Conservation (phyloP, 2,888 invertebrate genomes). For the Cheilosia urbana region DNA sequence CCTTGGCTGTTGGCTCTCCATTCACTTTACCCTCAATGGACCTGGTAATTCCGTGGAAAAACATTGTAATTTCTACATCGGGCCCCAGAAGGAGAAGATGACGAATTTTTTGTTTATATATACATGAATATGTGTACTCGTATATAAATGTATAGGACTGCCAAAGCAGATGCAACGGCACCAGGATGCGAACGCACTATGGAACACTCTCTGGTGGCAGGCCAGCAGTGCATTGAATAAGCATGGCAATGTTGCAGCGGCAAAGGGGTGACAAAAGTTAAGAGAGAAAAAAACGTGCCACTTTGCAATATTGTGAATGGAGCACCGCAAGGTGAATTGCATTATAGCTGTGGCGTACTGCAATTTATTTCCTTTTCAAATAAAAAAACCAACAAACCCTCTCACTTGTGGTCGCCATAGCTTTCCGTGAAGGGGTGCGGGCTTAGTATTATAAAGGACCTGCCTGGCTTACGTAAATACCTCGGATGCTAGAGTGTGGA, state of each 20-base stretch:
- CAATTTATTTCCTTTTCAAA: conserved; percentile 72
- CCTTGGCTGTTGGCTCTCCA: conserved; percentile 55
- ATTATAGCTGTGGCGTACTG: conserved; percentile 66
- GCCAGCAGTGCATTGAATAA: background rate
- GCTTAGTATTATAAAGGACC: conserved; percentile 41
- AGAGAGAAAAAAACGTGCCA: conserved; percentile 49
- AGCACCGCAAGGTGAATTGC: conserved; percentile 72
- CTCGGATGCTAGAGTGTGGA: conserved; percentile 44
- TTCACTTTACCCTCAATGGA: conserved; percentile 73
- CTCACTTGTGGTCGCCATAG: conserved; percentile 46
- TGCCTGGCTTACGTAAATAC: conserved; percentile 57
- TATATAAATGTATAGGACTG: conserved; percentile 11
- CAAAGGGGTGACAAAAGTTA: conserved; percentile 54
- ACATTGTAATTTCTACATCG: conserved; percentile 64
- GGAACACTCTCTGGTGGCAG: conserved; percentile 12
- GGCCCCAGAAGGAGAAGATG: conserved; percentile 13
- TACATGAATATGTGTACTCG: conserved; percentile 1
- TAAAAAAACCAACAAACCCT: conserved; percentile 33
- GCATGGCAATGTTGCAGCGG: background rate
- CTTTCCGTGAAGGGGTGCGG: background rate
- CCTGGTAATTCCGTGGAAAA: conserved; percentile 69
- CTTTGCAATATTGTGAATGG: conserved; percentile 61
- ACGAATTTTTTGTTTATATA: background rate
- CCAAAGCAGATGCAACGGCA: conserved; percentile 12
- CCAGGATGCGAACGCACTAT: conserved; percentile 39